Percentiles rank a stretch among this genome's conserved stretches.
phyloP scores from a whole-genome alignment of 2,888 invertebrate species.

The Hedychridium roseum region DNA sequence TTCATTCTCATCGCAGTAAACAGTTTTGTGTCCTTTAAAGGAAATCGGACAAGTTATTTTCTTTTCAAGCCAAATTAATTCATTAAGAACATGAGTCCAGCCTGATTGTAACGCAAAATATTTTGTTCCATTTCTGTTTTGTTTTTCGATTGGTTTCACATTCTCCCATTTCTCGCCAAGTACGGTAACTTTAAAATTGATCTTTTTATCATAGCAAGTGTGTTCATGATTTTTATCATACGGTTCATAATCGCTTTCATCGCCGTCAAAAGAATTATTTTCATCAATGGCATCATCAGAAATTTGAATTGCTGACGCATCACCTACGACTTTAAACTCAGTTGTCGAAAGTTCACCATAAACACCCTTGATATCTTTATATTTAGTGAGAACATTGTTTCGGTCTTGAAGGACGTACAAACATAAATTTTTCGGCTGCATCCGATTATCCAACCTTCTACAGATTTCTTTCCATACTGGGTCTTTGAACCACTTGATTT shows the following conservation, averaged over 20 bases:
- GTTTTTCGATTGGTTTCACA: conserved; percentile 11
- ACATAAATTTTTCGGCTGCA: conserved; percentile 13
- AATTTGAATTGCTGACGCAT: conserved; percentile 7
- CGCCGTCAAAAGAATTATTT: conserved; percentile 2
- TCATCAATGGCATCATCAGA: conserved; percentile 5
- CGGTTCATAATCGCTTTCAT: conserved; percentile 3
- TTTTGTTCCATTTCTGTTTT: conserved; percentile 1
- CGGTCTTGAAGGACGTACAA: conserved; percentile 14
- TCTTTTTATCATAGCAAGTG: conserved; percentile 9
- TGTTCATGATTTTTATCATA: conserved; percentile 10
- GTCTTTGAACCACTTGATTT: conserved; percentile 9
- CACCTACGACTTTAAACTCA: conserved; percentile 6
- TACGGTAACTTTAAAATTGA: conserved; percentile 12
- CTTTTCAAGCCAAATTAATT: conserved; percentile 10
- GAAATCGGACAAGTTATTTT: conserved; percentile 12
- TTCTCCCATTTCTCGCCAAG: conserved; percentile 8
- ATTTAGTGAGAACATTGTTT: conserved; percentile 9
- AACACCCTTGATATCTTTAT: too few relatives aligned
- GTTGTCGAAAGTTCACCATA: too few relatives aligned
- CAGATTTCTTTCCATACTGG: conserved; percentile 16
- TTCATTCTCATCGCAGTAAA: conserved; percentile 3
- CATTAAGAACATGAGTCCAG: conserved; percentile 11
- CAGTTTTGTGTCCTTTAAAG: conserved; percentile 5
- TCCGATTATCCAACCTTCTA: conserved; percentile 9
- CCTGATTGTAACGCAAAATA: conserved; percentile 11